Percentiles rank a stretch among this genome's conserved stretches.
Conservation (phyloP, 2,797 vertebrate species). For the Hozukius guyotensis region DNA sequence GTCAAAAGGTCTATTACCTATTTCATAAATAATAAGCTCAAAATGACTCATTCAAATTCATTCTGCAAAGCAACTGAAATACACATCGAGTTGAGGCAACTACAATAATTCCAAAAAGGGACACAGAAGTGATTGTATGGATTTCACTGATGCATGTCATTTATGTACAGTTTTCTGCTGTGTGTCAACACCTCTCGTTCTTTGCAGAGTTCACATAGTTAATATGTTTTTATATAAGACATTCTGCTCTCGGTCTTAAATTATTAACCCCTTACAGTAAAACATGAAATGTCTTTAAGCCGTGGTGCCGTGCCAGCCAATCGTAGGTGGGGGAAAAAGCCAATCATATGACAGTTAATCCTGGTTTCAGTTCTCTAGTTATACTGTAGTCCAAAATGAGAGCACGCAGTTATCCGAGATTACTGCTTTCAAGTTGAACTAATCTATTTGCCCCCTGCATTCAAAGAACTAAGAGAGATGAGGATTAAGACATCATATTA, state of each 20-base stretch:
- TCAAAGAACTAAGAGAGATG: constrained; percentile 15
- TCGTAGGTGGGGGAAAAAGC: background rate
- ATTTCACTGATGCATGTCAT: constrained; percentile 2
- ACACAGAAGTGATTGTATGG: background rate
- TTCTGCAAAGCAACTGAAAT: background rate
- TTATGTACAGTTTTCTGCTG: background rate
- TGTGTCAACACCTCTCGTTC: background rate
- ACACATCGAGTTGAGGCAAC: background rate
- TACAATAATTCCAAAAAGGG: background rate
- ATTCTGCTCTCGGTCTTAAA: constrained; percentile 15
- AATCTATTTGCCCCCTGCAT: constrained; percentile 31
- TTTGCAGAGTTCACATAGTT: constrained; percentile 13
- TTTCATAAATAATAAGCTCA: background rate
- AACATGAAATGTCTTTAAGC: constrained; percentile 10
- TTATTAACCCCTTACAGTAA: constrained; percentile 17
- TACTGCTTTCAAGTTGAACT: constrained; percentile 14
- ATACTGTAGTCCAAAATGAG: background rate
- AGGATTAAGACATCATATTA: constrained; percentile 30
- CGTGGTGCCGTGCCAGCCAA: background rate
- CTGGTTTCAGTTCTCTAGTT: background rate
- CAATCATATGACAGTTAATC: constrained; percentile 1
- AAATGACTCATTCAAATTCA: background rate
- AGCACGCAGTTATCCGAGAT: constrained; percentile 9
- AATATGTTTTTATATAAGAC: constrained; percentile 13
- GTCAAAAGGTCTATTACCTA: background rate